Base-by-base conservation (phyloP, 2,888 invertebrate species). In the Cryptocephalus primarius region DNA sequence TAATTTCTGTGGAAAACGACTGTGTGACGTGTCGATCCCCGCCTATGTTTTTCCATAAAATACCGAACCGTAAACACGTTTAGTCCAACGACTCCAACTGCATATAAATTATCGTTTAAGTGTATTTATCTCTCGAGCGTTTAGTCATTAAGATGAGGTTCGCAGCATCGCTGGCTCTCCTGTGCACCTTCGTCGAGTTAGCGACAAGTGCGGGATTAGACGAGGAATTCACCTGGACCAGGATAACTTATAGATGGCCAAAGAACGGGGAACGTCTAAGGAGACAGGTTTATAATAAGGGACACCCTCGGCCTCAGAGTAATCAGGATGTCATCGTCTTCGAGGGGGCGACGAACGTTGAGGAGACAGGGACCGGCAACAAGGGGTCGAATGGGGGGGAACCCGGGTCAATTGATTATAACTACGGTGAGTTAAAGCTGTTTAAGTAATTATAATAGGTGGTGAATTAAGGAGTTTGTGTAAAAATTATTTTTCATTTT, bases 171-270 rank as follows among this genome's bases (percentile, higher is more conserved):
- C 22, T 22, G 22, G 22, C 22, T 22, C 22, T 22, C 22, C 6
- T 22, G 22, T 22, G 22, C 22, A 6, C 22, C 22, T 22, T 22
- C 22, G 22, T 22, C 22, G 22, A 22, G 22, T 4, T 22, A 22
- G 22, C 22, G 22, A 22, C 22, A 22, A 42, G 55, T 47, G 54
- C 51, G 11, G 66, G 66, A 4, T 50, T 69, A 39, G 61, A 58
- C 31, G 68, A 69, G 55, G 67, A 67, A 52, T 70, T 69, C 50
- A 62, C 66, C 1, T 70, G 70, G 70, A 63, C 63, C 12, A 59
- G 67, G 44, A 61, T 70, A 31, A 60, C 49, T 47, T 70, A 65
- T 46, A 57, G 44, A 12, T 59, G 60, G 58, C 56, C 57, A 4
- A 45, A 44, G 32, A 48, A 45, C 32, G 40, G 44, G 12, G 42